Base-by-base conservation (phyloP, 2,888 invertebrate species). In the Marasmarcha lunaedactyla region DNA sequence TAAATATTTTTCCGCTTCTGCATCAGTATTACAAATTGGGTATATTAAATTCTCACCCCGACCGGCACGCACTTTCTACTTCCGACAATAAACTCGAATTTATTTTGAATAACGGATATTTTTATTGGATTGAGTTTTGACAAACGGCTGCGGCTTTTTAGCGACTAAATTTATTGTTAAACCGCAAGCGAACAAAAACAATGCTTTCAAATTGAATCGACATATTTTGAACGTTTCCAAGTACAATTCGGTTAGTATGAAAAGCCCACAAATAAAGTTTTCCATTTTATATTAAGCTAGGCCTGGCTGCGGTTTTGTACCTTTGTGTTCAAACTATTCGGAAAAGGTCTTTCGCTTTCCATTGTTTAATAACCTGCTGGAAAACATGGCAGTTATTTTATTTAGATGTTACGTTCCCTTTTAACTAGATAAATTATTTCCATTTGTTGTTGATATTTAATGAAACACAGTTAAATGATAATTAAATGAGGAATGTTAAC, bases 181-280 rank as follows among this genome's bases (percentile, higher is more conserved):
- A 30, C 30, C 30, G 10, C 30, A 30, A 30, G 20, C 20, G 20
- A 20, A 20, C 20, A 7, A 20, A 20, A 20, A 20, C 20, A 20
- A 9, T 3, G 30, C 30, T 7, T 2, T 9, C 30, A 30, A 30
- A 30, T 30, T 30, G n/a, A 30, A 30, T 30, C 30, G 30, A 30
- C 30, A 30, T 30, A 30, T 30, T 30, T 30, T 30, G 11, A 30
- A 30, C 10, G 30, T 30, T 30, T 30, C 30, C 30, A 30, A 30
- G 9, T 30, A 2, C 9, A 11, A 30, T 20, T 20, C 20, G 30
- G 30, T n/a, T 30, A 25, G n/a, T 30, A 30, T 11, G 30, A 30
- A 30, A 30, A 7, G 30, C 20, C 7, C 11, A n/a, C 30, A 30
- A 6, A 25, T 25, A 25, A 30, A 30, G 30, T 30, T 30, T 7